Conservation (phyloP, 2,797 vertebrate species). For the Setipinna tenuifilis region DNA sequence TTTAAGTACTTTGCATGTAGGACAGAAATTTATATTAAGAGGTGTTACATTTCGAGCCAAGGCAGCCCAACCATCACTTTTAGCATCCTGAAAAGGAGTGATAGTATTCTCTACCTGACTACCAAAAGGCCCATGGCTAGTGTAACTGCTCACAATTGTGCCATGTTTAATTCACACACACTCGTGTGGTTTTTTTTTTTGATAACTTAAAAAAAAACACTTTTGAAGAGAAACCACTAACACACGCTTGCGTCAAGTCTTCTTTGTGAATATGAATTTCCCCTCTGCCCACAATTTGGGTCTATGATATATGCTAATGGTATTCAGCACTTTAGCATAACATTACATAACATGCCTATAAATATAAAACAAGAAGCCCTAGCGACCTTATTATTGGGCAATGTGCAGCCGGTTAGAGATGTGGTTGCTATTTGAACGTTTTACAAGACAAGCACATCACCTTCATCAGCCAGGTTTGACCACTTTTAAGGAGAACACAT, state of each 20-base stretch:
- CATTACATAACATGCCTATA: not conserved
- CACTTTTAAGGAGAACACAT: not conserved
- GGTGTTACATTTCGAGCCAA: not conserved
- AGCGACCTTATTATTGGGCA: not conserved
- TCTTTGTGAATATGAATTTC: not conserved
- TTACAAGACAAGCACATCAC: conserved; percentile 27
- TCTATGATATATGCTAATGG: not conserved
- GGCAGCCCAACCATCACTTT: not conserved
- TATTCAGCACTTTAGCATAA: not conserved
- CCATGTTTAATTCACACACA: not conserved
- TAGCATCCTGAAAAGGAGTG: not conserved
- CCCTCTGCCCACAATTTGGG: not conserved
- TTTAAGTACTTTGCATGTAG: not conserved
- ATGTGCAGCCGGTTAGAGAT: not conserved
- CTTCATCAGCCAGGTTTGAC: conserved; percentile 25
- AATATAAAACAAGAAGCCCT: not conserved
- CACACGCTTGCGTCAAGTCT: not conserved
- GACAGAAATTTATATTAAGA: not conserved
- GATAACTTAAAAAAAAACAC: not conserved
- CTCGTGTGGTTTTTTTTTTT: not conserved
- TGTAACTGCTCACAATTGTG: not conserved
- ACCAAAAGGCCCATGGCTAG: not conserved
- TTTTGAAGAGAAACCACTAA: not conserved
- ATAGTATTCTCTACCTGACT: not conserved
- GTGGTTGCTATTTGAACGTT: conserved; percentile 13